Evolutionary conservation across 2,797 vertebrate genomes (phyloP), one percentile per base, ranked within the genome.

Genomic region (Chiroxiphia lanceolata): DNA sequence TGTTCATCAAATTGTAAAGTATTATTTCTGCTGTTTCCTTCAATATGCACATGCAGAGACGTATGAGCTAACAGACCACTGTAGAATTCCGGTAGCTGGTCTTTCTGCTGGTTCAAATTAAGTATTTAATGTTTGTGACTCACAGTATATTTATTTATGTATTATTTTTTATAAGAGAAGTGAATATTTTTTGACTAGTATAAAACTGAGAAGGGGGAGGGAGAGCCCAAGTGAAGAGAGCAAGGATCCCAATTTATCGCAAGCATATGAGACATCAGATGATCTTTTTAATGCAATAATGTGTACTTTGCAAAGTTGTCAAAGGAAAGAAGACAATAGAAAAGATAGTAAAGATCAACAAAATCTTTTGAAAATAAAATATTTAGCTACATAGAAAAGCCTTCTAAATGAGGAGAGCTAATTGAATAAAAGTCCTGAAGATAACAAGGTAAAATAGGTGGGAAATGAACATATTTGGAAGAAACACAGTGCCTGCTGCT

Each of bases 1-100:
- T 97, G 89, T 96, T 97, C 93, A 97, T 96, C 96, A 97, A 70
- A 96, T 91, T 94, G 86, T 94, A 95, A 97, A 97, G 91, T 90
- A 91, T 77, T 90, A 88, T 96, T 97, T 96, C 75, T 97, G 53
- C 89, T 95, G 56, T 96, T 96, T 95, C 85, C 93, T 94, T 96
- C 94, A 90, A 50, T 94, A 79, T 65, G 51, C 44, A 23, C 54
- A 56, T 44, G 22, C 47, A 95, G 78, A 96, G 90, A 95, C 81
- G 68, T 90, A 72, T 3, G 63, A 94, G 77, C 85, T 94, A 93
- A 95, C 92, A 93, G 96, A 96, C 47, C 40, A 61, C 50, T 76
- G n/a, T 25, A 89, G 90, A 94, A 93, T 94, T 96, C 83, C 10
- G 1, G 92, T 88, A 96, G 95, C 88, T 87, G 82, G 31, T 91